Evolutionary conservation across 2,888 invertebrate genomes (phyloP).

Genomic region (Pseudanteris insignis): DNA sequence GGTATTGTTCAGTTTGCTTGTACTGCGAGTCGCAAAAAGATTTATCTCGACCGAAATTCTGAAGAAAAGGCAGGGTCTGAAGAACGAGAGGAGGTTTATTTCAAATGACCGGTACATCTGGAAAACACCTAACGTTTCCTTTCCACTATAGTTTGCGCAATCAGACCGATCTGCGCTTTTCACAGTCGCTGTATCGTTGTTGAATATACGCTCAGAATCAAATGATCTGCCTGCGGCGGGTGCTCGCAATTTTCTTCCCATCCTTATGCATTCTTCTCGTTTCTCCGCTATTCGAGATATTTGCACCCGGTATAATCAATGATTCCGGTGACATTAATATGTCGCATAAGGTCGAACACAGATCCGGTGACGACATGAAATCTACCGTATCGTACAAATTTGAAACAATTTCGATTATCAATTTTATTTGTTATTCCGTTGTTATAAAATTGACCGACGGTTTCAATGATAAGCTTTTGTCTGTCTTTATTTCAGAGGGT

Average conservation of each 20-base stretch:
- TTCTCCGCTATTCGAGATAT: constrained; percentile 24
- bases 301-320: constrained; percentile 27
- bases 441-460: too few relatives aligned
- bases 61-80: constrained; percentile 4
- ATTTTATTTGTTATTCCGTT: too few relatives aligned
- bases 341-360: constrained; percentile 31
- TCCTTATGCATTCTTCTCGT: constrained; percentile 27
- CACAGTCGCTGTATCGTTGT: constrained; percentile 7
- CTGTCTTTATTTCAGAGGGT: too few relatives aligned
- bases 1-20: too few relatives aligned
- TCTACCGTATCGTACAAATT: too few relatives aligned
- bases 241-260: constrained; percentile 26
- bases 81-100: neutral
- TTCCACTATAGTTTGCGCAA: constrained; percentile 2
- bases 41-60: constrained; percentile 3
- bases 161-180: constrained; percentile 9
- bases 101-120: too few relatives aligned
- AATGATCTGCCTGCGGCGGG: constrained; percentile 24
- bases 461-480: too few relatives aligned
- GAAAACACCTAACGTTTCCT: constrained; percentile 12
- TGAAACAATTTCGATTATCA: too few relatives aligned
- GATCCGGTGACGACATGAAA: constrained; percentile 14
- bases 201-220: constrained; percentile 17
- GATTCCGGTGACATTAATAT: constrained; percentile 24
- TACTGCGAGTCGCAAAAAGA: neutral